Conservation (phyloP, 2,113 vertebrate genomes). For the Lamprologus tigripictilis region DNA sequence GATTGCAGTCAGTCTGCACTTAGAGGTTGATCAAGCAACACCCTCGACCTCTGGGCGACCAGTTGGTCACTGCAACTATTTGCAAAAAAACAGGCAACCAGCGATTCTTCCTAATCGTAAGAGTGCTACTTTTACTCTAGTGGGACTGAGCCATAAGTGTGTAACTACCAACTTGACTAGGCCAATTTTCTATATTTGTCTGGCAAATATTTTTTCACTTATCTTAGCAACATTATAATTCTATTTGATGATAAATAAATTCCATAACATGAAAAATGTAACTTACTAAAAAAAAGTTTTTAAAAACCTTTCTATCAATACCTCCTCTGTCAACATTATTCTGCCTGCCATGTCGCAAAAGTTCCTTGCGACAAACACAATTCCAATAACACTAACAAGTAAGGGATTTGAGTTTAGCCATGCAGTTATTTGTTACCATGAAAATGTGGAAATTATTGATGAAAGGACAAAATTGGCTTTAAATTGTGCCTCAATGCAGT, state of each 20-base stretch:
- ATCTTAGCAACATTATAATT: neutral
- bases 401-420: neutral
- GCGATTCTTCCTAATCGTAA: rapidly evolving
- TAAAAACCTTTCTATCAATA: neutral
- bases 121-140: neutral
- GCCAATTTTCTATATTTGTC: neutral
- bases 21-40: neutral
- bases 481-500: neutral
- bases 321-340: neutral
- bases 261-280: neutral
- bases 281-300: neutral
- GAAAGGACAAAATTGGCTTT: neutral
- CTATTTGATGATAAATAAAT: neutral
- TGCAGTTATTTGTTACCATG: neutral
- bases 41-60: neutral
- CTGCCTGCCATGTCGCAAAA: neutral
- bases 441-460: neutral
- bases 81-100: neutral
- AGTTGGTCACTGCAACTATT: neutral
- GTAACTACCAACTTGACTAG: neutral
- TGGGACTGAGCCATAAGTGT: neutral
- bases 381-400: neutral
- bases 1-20: neutral
- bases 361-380: neutral
- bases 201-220: neutral